These are phyloP conservation scores for Meloe dianella DNA, from an alignment of 2,888 invertebrate species.

Conservation along the genomic window DNA sequence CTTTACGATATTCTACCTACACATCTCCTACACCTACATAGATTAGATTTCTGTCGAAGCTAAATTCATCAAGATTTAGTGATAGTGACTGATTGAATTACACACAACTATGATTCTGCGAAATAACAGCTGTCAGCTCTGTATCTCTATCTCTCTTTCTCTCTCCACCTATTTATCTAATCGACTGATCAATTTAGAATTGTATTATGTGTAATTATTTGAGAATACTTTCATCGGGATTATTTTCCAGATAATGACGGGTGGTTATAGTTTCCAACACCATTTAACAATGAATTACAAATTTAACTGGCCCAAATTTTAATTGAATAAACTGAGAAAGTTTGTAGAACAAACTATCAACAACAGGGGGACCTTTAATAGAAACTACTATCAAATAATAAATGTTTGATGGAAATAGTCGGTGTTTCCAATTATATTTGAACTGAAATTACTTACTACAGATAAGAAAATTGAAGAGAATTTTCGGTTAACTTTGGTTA, in stretches of 20 bases:
- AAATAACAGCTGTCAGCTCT: neutral
- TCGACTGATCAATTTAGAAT: constrained; percentile 1
- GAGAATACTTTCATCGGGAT: neutral
- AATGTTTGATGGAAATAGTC: neutral
- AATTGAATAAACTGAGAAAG: neutral
- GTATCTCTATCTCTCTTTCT: neutral
- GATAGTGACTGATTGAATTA: neutral
- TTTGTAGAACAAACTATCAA: neutral
- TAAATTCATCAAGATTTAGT: neutral
- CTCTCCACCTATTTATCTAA: too few species aligned
- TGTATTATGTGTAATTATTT: neutral
- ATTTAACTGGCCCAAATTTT: neutral
- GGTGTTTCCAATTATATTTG: too few species aligned
- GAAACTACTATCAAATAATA: neutral
- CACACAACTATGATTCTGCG: neutral
- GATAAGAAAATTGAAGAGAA: neutral
- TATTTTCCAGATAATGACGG: neutral
- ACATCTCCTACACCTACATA: neutral
- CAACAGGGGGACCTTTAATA: neutral
- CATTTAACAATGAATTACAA: neutral
- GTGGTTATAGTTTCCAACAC: neutral
- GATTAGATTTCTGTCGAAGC: neutral
- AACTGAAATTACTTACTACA: too few species aligned
- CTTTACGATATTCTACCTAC: neutral
- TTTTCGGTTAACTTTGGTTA: neutral